Base-by-base conservation (phyloP, 2,797 vertebrate genomes). In the Argentina silus region DNA sequence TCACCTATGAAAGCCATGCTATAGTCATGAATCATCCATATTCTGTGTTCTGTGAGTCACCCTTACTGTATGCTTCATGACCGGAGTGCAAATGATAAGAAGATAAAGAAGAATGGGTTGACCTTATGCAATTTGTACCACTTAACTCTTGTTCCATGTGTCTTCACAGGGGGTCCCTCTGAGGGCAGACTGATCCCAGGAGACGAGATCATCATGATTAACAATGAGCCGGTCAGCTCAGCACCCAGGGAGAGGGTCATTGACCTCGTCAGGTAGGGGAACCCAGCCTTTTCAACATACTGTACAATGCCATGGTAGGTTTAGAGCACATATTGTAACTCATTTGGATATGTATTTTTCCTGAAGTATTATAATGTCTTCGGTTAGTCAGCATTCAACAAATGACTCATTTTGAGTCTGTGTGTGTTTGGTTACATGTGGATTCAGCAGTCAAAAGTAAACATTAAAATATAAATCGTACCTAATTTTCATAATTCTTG, bases 131-230 rank as follows among this genome's bases (percentile, higher is more conserved):
- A 45, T 81, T 69, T 80, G 60, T 67, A 27, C 42, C 59, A 67
- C 71, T 84, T 65, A 84, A 74, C 72, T 65, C 17, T 67, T 66
- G 68, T 75, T 78, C 81, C 80, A 50, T 86, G 51, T 75, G 42
- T 81, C 76, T 77, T 72, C 77, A 72, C 88, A 95, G 97, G 98
- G 59, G 97, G 98, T 79, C 98, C 98, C 10, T 99, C 97, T n/a
- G 98, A 99, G 93, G 95, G 96, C 88, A 98, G 95, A 87, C 94
- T 99, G 88, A 88, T 97, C 87, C 96, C 97, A 1, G 97, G 97
- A 88, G 98, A 99, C 90, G 97, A 99, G 87, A 98, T 99, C 91
- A 95, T 98, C 90, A 98, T 98, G 97, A 99, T 99, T 90, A 99
- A 99, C 78, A 96, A 98, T 85, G 97, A 99, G 86, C 92, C 95